These are phyloP conservation scores for Henicopernis longicauda DNA, from an alignment of 2,113 vertebrate species.

Conservation along the genomic window DNA sequence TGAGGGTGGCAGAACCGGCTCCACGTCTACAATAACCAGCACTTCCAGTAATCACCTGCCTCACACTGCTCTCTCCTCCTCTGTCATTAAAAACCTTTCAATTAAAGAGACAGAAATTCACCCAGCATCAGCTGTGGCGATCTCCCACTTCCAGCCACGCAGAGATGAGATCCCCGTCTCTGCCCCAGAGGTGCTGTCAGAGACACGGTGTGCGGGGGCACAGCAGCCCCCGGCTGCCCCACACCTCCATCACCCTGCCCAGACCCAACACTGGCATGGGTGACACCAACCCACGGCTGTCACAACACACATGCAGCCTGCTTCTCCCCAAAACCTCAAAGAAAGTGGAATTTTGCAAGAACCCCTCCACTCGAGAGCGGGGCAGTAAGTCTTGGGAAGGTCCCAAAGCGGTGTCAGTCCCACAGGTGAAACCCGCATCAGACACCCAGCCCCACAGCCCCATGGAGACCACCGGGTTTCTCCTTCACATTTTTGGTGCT, in stretches of 20 bases:
- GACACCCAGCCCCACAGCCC: not conserved
- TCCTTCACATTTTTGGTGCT: not conserved
- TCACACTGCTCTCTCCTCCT: not conserved
- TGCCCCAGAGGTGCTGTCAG: not conserved
- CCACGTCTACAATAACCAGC: not conserved
- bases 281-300: not conserved
- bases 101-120: not conserved
- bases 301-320: not conserved
- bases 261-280: not conserved
- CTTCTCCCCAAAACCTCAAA: not conserved
- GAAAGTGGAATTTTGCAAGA: not conserved
- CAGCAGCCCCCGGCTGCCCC: not conserved
- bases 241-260: not conserved
- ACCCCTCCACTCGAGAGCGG: accelerated
- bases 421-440: not conserved
- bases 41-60: not conserved
- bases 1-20: not conserved
- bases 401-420: not conserved
- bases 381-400: not conserved
- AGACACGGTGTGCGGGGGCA: accelerated
- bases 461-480: accelerated
- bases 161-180: not conserved
- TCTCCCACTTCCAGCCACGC: not conserved
- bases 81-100: not conserved
- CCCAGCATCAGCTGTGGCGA: accelerated